Evolutionary conservation across 2,113 vertebrate species (phyloP).

Genomic region (Tragelaphus scriptus): DNA sequence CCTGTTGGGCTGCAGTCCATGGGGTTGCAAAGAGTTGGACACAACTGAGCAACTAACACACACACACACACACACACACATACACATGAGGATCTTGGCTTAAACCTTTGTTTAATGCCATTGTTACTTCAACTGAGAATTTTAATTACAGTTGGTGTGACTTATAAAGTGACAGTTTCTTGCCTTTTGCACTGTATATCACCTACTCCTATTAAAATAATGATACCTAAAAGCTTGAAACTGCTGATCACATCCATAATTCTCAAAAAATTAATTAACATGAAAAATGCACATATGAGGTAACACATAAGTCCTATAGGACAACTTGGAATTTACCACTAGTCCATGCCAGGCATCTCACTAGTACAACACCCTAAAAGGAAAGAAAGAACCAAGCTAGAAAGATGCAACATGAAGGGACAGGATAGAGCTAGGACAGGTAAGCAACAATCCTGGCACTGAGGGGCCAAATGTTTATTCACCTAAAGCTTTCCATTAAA

Average conservation of each 20-base stretch:
- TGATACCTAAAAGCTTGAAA: neutral
- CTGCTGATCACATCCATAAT: neutral
- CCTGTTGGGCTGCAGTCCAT: neutral
- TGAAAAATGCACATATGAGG: neutral
- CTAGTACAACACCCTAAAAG: neutral
- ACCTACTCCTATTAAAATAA: neutral
- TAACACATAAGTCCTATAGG: neutral
- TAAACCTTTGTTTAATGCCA: neutral
- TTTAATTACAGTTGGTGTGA: neutral
- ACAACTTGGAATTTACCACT: neutral
- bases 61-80: no score
- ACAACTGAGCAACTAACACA: neutral
- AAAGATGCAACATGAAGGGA: neutral
- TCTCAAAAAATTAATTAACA: neutral
- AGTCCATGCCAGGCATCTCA: neutral
- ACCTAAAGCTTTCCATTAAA: neutral
- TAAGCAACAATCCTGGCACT: neutral
- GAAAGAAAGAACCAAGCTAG: neutral
- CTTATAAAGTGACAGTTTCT: neutral
- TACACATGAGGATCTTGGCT: neutral
- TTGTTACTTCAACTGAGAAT: neutral
- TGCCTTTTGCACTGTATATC: neutral
- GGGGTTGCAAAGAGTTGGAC: neutral
- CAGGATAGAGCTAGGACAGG: neutral
- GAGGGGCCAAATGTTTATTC: neutral